phyloP scores from a whole-genome alignment of 2,888 invertebrate species.

The Theretra japonica region DNA sequence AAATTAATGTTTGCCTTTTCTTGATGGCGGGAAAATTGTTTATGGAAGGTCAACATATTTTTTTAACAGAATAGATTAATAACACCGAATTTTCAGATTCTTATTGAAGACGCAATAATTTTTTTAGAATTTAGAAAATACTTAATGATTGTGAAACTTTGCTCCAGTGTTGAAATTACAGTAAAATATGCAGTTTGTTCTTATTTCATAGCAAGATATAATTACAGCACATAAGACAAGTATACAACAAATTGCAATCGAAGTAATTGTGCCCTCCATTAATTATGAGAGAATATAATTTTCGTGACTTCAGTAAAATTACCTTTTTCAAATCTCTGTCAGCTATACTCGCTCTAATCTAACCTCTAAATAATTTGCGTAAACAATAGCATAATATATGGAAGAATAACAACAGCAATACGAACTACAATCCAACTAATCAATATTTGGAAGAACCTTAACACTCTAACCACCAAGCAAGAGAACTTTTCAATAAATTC shows the following conservation, averaged over 20 bases:
- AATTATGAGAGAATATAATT: background rate
- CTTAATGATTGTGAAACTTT: too few relatives aligned
- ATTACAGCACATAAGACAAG: too few relatives aligned
- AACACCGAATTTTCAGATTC: too few relatives aligned
- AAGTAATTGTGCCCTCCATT: too few relatives aligned
- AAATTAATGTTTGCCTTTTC: background rate
- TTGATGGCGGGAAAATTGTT: background rate
- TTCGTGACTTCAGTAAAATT: slow-evolving; percentile 5
- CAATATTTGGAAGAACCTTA: slow-evolving; percentile 3
- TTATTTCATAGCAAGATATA: too few relatives aligned
- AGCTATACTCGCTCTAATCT: slow-evolving; percentile 14
- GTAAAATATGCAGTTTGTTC: too few relatives aligned
- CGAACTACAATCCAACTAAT: background rate
- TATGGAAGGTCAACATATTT: background rate
- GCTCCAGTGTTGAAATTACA: too few relatives aligned
- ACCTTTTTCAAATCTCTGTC: background rate
- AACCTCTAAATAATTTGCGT: slow-evolving; percentile 11
- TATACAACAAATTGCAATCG: too few relatives aligned
- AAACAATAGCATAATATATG: slow-evolving; percentile 2
- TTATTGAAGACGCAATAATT: too few relatives aligned
- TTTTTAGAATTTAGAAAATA: too few relatives aligned
- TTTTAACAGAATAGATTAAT: too few relatives aligned
- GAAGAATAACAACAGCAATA: slow-evolving; percentile 7
- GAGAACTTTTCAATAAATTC: background rate
- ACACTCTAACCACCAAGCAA: background rate